Evolutionary conservation across 1,140 invertebrate genomes (phyloP).

Genomic region (Paraescarpia echinospica): DNA sequence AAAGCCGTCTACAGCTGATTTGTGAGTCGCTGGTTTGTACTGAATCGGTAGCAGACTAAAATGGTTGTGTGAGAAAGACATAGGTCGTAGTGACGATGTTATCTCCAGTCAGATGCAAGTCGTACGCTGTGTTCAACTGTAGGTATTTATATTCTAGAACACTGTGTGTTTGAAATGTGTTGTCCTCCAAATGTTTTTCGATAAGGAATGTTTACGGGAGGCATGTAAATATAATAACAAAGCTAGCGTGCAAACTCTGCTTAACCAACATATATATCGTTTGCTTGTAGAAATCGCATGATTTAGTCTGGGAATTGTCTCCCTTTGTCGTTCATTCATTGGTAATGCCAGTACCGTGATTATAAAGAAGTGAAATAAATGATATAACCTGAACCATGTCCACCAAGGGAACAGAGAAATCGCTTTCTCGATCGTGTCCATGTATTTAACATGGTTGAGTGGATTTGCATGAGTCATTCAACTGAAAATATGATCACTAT

Average conservation of each 20-base stretch:
- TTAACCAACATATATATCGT: neutral
- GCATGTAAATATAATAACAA: neutral
- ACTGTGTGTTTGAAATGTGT: neutral
- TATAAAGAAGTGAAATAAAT: neutral
- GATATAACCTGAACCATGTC: neutral
- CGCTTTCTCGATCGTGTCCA: too few relatives aligned
- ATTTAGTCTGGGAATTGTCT: neutral
- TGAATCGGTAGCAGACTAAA: neutral
- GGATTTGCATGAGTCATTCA: too few relatives aligned
- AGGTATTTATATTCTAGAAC: neutral
- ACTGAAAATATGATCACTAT: neutral
- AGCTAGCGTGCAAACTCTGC: neutral
- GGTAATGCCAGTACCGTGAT: neutral
- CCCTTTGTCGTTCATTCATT: neutral
- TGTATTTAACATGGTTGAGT: too few relatives aligned
- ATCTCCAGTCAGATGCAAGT: neutral
- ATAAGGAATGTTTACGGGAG: neutral
- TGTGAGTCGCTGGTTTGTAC: neutral
- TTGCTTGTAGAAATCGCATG: neutral
- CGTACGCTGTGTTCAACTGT: neutral
- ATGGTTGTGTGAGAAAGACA: neutral
- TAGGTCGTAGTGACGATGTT: too few relatives aligned
- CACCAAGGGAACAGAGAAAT: too few relatives aligned
- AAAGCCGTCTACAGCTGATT: neutral
- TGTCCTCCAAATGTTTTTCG: neutral